Conservation (phyloP, 2,113 vertebrate genomes). For the Gambusia affinis region DNA sequence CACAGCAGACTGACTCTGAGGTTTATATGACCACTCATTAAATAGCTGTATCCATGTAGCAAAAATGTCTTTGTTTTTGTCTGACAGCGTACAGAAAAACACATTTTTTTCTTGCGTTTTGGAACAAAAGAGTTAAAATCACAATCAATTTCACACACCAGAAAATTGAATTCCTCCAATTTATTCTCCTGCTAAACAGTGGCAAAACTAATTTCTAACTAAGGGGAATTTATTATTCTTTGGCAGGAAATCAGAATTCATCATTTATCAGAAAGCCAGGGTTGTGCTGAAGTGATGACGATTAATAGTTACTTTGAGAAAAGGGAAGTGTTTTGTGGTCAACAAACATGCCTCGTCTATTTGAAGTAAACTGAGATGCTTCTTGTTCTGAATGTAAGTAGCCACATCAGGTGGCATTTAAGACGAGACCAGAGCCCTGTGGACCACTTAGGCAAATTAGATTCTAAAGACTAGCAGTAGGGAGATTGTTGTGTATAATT, state of each 20-base stretch:
- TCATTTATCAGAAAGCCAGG: constrained; percentile 55
- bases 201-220: constrained; percentile 54
- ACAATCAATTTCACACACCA: constrained; percentile 38
- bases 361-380: constrained; percentile 23
- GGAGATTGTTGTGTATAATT: constrained; percentile 25
- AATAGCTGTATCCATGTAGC: too few species aligned
- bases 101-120: neutral
- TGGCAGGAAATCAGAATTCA: constrained; percentile 57
- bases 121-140: constrained; percentile 28
- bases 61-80: too few species aligned
- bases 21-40: constrained; percentile 17
- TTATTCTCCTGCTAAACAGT: constrained; percentile 42
- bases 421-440: neutral
- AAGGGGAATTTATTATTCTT: constrained; percentile 57
- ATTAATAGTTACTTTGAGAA: constrained; percentile 52
- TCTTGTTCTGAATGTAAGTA: constrained; percentile 25
- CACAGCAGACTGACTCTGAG: constrained; percentile 75
- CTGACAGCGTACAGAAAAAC: neutral
- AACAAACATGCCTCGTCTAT: constrained; percentile 24
- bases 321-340: constrained; percentile 11
- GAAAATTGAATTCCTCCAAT: constrained; percentile 50
- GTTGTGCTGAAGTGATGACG: constrained; percentile 44
- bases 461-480: constrained; percentile 22
- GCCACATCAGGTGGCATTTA: constrained; percentile 31
- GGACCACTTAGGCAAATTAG: constrained; percentile 19